phyloP scores from a whole-genome alignment of 1,140 invertebrate species.

The Zelostemma sp. region DNA sequence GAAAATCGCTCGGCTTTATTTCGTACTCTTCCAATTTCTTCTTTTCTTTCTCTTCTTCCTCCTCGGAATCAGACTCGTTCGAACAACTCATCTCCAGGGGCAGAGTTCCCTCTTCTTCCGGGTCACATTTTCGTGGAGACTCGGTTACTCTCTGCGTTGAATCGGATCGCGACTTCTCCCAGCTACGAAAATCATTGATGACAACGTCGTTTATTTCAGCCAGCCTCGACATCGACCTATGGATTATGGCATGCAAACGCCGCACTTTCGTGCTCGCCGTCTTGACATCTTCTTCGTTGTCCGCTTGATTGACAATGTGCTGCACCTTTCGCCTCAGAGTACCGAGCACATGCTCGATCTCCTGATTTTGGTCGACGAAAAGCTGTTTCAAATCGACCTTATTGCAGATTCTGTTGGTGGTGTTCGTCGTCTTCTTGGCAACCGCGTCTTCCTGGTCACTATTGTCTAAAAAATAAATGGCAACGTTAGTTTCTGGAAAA shows the following conservation, averaged over 20 bases:
- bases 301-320: neutral
- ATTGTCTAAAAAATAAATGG: no score
- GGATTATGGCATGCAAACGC: slow-evolving; percentile 43
- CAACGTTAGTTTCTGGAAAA: neutral
- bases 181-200: slow-evolving; percentile 5
- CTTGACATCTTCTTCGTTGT: neutral
- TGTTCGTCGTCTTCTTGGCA: no score
- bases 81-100: slow-evolving; percentile 62
- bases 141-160: slow-evolving; percentile 20
- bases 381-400: neutral
- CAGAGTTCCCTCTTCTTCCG: slow-evolving; percentile 1
- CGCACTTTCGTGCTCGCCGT: slow-evolving; percentile 11
- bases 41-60: slow-evolving; percentile 20
- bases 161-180: slow-evolving; percentile 8
- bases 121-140: slow-evolving; percentile 2
- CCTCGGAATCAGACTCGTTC: slow-evolving; percentile 56
- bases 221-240: slow-evolving; percentile 44
- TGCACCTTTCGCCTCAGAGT: slow-evolving; percentile 18
- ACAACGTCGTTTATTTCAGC: slow-evolving; percentile 54
- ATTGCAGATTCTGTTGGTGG: neutral
- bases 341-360: slow-evolving; percentile 10
- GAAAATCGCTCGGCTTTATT: neutral
- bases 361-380: slow-evolving; percentile 6
- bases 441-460: no score
- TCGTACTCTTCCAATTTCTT: slow-evolving; percentile 1